Base-by-base conservation (phyloP, 2,888 invertebrate species). In the Leucophenga montana region DNA sequence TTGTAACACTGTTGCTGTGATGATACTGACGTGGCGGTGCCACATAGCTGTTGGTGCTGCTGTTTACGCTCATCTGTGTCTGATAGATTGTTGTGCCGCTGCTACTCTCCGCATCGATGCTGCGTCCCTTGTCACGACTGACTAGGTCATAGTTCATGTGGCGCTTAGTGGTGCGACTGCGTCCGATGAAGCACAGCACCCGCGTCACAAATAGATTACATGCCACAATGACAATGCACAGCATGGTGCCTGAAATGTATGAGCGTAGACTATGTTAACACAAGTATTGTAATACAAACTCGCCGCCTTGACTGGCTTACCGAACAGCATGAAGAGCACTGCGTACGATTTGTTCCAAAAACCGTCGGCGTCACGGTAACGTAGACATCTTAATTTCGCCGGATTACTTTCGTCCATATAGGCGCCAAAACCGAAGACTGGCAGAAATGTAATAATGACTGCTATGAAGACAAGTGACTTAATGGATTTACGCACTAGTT, bases 191-290 rank as follows among this genome's bases (percentile, higher is more conserved):
- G 86, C 87, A 93, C 72, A 96, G 90, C 44, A 94, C 94, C 73
- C 92, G 91, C 72, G 95, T 94, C 71, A 96, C 95, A 11, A 94
- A 93, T 80, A 95, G 88, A 89, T 96, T 96, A 89, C 95, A 95
- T 88, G 93, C 92, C 69, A 95, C 95, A 83, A 96, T 94, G 71
- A 94, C 91, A 50, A 92, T 79, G 86, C 94, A 94, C 64, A 96
- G 90, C 18, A 92, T 82, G 0, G 92, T 92, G 46, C 95, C 95
- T 95, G 88, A 8, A 65, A n/a, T 8, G 20, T 3, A 48, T n/a
- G 14, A 11, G 31, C 22, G n/a, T n/a, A n/a, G n/a, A n/a, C n/a
- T n/a, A n/a, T n/a, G n/a, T n/a, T n/a, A n/a, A n/a, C n/a, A n/a
- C n/a, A n/a, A n/a, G n/a, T n/a, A n/a, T n/a, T n/a, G n/a, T n/a